Percentiles rank a stretch among this genome's conserved stretches.
phyloP scores from a whole-genome alignment of 2,888 invertebrate species.

The Reticulitermes lucifugus region DNA sequence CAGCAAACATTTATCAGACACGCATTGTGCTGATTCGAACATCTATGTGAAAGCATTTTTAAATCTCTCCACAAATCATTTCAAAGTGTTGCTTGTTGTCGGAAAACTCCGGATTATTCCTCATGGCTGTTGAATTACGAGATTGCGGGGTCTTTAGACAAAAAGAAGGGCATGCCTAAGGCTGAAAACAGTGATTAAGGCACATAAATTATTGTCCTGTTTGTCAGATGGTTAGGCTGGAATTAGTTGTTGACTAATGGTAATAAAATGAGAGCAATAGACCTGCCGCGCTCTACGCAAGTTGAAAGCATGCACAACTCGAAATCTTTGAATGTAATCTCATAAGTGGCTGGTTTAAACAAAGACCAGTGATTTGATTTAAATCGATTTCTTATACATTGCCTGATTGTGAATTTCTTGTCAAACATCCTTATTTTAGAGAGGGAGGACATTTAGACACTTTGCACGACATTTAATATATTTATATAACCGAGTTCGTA shows the following conservation, averaged over 20 bases:
- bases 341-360: too few species aligned
- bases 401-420: too few species aligned
- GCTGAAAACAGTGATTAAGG: conserved; percentile 31
- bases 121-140: conserved; percentile 28
- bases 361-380: too few species aligned
- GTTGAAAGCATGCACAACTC: too few species aligned
- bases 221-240: background rate
- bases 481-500: too few species aligned
- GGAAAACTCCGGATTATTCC: too few species aligned
- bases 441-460: too few species aligned
- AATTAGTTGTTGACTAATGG: conserved; percentile 8
- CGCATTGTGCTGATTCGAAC: conserved; percentile 23
- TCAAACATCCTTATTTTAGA: too few species aligned
- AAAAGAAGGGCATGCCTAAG: conserved; percentile 13
- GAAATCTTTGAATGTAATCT: too few species aligned
- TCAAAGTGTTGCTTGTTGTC: conserved; percentile 21
- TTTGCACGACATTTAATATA: too few species aligned
- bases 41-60: conserved; percentile 3
- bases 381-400: too few species aligned
- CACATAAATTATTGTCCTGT: conserved; percentile 26
- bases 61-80: conserved; percentile 27
- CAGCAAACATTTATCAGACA: conserved; percentile 1
- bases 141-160: conserved; percentile 22
- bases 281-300: background rate
- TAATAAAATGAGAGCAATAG: conserved; percentile 24